Evolutionary conservation across 1,140 invertebrate species (phyloP).

Genomic region (Plodia interpunctella): DNA sequence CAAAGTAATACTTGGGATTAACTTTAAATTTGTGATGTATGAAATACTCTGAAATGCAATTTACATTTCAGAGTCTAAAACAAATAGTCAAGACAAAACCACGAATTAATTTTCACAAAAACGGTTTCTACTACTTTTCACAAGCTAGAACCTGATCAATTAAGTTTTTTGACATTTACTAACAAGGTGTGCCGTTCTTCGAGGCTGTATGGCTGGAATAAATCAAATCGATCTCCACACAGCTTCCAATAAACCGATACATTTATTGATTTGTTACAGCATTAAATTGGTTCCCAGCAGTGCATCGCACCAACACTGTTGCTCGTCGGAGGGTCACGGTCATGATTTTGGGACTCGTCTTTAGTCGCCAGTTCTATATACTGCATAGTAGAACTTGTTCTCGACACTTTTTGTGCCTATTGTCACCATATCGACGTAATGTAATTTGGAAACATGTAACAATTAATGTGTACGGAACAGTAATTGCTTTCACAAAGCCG

Average conservation of each 20-base stretch:
- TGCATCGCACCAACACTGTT: conserved; percentile 52
- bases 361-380: conserved; percentile 24
- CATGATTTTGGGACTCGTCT: conserved; percentile 32
- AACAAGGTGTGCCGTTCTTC: conserved; percentile 63
- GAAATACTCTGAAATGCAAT: no score
- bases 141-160: neutral
- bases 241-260: conserved; percentile 74
- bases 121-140: neutral
- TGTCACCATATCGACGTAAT: conserved; percentile 27
- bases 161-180: conserved; percentile 67
- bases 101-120: no score
- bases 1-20: no score
- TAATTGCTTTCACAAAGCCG: neutral
- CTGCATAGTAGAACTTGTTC: conserved; percentile 24
- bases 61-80: no score
- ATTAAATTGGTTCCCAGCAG: conserved; percentile 73
- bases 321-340: conserved; percentile 36
- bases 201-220: conserved; percentile 56
- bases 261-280: conserved; percentile 76
- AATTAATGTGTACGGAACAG: conserved; percentile 2
- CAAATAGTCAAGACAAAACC: neutral
- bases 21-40: no score
- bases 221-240: conserved; percentile 71
- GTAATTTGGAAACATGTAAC: conserved; percentile 3
- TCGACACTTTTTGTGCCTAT: conserved; percentile 26